Evolutionary conservation across 23 tunicate species (phyloP).

Genomic region (Ciona savignyi): DNA sequence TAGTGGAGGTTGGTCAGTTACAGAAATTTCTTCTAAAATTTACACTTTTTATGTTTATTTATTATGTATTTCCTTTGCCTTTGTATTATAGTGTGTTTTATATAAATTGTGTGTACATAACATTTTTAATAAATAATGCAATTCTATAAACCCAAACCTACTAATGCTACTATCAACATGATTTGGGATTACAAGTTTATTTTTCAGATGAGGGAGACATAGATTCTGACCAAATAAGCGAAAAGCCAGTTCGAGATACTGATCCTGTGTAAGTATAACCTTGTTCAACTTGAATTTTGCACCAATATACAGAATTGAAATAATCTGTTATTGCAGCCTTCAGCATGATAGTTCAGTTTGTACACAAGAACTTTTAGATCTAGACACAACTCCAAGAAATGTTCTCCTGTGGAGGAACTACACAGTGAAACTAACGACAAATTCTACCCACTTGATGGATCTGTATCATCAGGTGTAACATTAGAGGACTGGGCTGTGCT

Average conservation of each 20-base stretch:
- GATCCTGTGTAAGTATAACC: not conserved
- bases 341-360: not conserved
- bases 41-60: no score
- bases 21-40: no score
- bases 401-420: not conserved
- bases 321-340: not conserved
- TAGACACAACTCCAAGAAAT: not conserved
- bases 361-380: not conserved
- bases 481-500: slow-evolving; percentile 10
- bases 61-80: not conserved
- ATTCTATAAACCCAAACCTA: no score
- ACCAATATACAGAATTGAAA: not conserved
- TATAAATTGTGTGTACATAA: not conserved
- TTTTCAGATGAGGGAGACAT: slow-evolving; percentile 85
- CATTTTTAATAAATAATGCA: no score
- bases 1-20: slow-evolving; percentile 73
- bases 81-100: not conserved
- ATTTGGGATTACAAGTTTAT: no score
- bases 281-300: not conserved
- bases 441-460: not conserved
- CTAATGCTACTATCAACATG: no score
- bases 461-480: not conserved
- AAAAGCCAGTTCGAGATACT: not conserved
- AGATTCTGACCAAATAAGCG: slow-evolving; percentile 64
- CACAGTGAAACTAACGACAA: not conserved